phyloP scores from a whole-genome alignment of 2,888 invertebrate species.

The Arrhopalites spinosus region DNA sequence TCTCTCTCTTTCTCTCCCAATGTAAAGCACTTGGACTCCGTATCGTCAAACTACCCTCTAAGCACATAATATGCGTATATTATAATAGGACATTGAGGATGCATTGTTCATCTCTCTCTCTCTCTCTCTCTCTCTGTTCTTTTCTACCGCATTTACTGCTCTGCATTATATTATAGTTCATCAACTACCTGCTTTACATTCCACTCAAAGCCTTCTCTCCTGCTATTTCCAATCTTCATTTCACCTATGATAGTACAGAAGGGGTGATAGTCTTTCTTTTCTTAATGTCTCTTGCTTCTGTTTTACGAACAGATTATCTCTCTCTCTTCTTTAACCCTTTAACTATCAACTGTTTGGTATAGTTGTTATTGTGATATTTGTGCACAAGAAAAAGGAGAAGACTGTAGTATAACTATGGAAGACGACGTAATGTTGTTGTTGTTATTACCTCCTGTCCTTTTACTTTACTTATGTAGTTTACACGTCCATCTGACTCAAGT shows the following conservation, averaged over 20 bases:
- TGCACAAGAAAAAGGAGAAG: not conserved
- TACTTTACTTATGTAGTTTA: no score
- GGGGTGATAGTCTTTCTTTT: not conserved
- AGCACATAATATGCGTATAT: no score
- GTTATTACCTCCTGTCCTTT: no score
- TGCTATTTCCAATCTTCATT: constrained; percentile 13
- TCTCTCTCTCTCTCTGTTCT: not conserved
- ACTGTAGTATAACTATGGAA: not conserved
- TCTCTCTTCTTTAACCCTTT: not conserved
- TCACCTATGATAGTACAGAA: not conserved
- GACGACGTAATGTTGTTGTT: no score
- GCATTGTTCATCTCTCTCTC: constrained; percentile 9
- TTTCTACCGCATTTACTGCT: not conserved
- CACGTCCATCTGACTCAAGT: no score
- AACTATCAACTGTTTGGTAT: not conserved
- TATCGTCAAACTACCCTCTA: no score
- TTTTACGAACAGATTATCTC: no score
- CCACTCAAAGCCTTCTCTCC: not conserved
- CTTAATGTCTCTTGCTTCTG: not conserved
- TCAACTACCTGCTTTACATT: constrained; percentile 8
- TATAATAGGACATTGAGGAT: not conserved
- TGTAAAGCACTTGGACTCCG: no score
- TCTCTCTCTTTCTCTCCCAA: no score
- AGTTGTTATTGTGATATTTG: not conserved
- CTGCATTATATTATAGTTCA: not conserved